Evolutionary conservation across 1,140 invertebrate species (phyloP), one percentile per base, ranked within the genome.

Genomic region (Pachyrhynchus sulphureomaculatus): DNA sequence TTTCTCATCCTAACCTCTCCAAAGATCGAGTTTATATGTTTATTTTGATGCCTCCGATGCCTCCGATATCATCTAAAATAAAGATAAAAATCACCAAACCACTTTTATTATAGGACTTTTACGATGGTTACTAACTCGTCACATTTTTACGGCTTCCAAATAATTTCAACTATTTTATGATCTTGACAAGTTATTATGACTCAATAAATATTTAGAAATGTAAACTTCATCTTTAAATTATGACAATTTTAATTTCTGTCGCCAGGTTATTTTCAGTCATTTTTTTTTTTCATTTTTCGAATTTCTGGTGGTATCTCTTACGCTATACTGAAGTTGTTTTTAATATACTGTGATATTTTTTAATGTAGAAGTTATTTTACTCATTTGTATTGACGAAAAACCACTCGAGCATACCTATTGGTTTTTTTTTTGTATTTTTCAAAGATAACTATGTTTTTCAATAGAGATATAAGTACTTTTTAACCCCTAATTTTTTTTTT

Each of bases 181-280:
- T 65, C 64, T 62, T 65, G 66, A 68, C 62, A 68, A 65, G 45
- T 62, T 68, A 68, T 68, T 68, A 68, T 68, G 66, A 68, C 66
- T 68, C 66, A 64, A 68, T 68, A 68, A 68, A 68, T 68, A 68
- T 61, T 54, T 58, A 57, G 61, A 65, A 41, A 65, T 65, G 59
- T 68, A 62, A 59, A 65, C 58, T 65, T 62, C 59, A 59, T 18
- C 63, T 60, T 60, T 65, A 58, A 68, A 54, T 57, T 68, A 65
- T 48, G 62, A 53, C 51, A 65, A 67, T 67, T 67, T 67, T 64
- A 64, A 67, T 67, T 65, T 62, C 20, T 20, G 24, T 57, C 29
- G 33, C 36, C 39, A 34, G 37, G 36, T 42, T 41, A n/a, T 41
- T 29, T 29, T 26, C 26, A 6, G 26, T 9, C 26, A 10, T 29